Evolutionary conservation across 2,888 invertebrate genomes (phyloP), one percentile per base, ranked within the genome.

Genomic region (Drosophila algonquin): DNA sequence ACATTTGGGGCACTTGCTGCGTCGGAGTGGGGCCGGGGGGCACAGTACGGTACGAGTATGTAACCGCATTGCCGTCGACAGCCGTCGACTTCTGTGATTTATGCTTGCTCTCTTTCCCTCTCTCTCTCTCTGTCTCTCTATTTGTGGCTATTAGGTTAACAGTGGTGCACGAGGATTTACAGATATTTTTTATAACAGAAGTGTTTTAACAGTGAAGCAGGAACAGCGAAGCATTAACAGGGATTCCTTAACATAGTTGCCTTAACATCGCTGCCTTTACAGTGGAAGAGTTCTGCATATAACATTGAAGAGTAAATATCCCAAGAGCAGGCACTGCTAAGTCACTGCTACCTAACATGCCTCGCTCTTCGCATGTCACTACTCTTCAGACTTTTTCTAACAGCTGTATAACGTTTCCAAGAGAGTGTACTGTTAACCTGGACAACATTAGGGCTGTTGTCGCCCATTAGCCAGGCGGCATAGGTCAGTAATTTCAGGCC

Each of bases 1-100:
- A 86, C 83, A 86, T 84, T 84, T 84, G 83, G 84, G 86, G 56
- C 83, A 86, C 51, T 47, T 24, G 18, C 52, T 21, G 8, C 7
- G 8, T 7, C 4, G 44, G 3, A 21, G 21, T 3, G n/a, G n/a
- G 12, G 27, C n/a, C 24, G 30, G 8, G 14, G 32, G 27, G n/a
- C 32, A 6, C 4, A n/a, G n/a, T 3, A 14, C 35, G 44, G 40
- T 18, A 21, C 30, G 18, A 53, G 67, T 44, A 18, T 73, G 40
- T 53, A 60, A 63, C 57, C 57, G 62, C 74, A 73, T 68, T 78
- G 78, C 59, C 71, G 77, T 71, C 75, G 73, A 73, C 70, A 80
- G 69, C 69, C 65, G 61, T 52, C 65, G 61, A 62, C 62, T 73
- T 47, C 48, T 64, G 56, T 82, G 82, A 82, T 82, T 84, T 81